These are phyloP conservation scores for Pipra filicauda DNA, from an alignment of 2,113 vertebrate species.

Conservation along the genomic window DNA sequence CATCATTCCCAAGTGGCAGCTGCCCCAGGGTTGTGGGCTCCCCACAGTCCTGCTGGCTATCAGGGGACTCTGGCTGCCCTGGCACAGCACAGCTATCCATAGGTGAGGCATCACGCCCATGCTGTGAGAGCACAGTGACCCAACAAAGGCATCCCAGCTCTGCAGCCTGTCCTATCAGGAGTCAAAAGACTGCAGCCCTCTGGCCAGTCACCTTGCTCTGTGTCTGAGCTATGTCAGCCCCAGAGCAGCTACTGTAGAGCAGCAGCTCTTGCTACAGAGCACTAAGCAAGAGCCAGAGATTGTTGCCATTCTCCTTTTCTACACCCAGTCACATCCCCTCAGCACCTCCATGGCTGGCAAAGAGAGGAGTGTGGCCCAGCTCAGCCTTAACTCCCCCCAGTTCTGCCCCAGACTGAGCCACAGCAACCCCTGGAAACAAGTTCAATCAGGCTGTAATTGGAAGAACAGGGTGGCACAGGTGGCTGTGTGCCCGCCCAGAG, in stretches of 20 bases:
- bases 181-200: conserved; percentile 15
- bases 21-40: not conserved
- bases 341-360: not conserved
- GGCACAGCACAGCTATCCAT: not conserved
- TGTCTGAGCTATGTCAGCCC: not conserved
- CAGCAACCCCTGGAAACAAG: not conserved
- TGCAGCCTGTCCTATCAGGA: not conserved
- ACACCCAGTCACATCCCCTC: not conserved
- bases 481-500: not conserved
- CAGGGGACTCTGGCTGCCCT: not conserved
- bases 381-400: not conserved
- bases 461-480: not conserved
- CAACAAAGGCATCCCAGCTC: not conserved
- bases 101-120: not conserved
- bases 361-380: not conserved
- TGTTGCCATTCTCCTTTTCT: not conserved
- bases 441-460: conserved; percentile 57
- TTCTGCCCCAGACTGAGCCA: not conserved
- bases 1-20: not conserved
- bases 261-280: not conserved
- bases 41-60: not conserved
- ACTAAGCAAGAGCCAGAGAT: conserved; percentile 25
- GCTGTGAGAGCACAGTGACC: not conserved
- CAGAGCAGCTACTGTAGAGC: not conserved
- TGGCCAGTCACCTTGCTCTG: conserved; percentile 40